Evolutionary conservation across 2,888 invertebrate species (phyloP), one percentile per base, ranked within the genome.

Genomic region (Lasioglossum malachurum): DNA sequence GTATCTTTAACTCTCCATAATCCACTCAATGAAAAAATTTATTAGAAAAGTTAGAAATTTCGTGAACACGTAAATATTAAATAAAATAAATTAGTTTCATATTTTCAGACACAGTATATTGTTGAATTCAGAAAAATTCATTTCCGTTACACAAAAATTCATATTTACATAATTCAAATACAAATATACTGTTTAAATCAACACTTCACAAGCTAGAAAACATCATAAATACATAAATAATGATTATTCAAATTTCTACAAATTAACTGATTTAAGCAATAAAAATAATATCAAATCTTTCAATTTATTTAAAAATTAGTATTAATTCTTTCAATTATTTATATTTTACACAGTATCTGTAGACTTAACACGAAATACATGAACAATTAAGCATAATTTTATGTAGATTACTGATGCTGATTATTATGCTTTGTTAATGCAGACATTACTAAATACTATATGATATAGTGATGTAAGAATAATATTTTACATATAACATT

Each of bases 91-190:
- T 64, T 14, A 38, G 49, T 72, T 79, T 83, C 44, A 16, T 10
- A 80, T 31, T 35, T 19, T 23, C 23, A 74, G 1, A 19, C 31
- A 27, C 27, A 75, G 2, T 31, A 12, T 16, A 35, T 46, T 76
- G 41, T 41, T 71, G 69, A 44, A 72, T 80, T 79, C 78, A 5
- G 64, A 72, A 49, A 71, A 23, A 53, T 4, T 60, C 31, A 19
- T 4, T 64, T 64, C 31, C n/a, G 69, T 73, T 60, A 19, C 60
- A 76, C 35, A 81, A 80, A 53, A 77, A 82, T 71, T 27, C 53
- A 57, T 80, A 87, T 86, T 72, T 75, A 86, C 75, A 83, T 78
- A 19, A 73, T 69, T 78, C 35, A 75, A 75, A 57, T 38, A 80
- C 41, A 78, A 49, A n/a, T 67, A 57, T 44, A 38, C 76, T 60